Evolutionary conservation across 2,797 vertebrate genomes (phyloP).

Genomic region (Caiman crocodilus): DNA sequence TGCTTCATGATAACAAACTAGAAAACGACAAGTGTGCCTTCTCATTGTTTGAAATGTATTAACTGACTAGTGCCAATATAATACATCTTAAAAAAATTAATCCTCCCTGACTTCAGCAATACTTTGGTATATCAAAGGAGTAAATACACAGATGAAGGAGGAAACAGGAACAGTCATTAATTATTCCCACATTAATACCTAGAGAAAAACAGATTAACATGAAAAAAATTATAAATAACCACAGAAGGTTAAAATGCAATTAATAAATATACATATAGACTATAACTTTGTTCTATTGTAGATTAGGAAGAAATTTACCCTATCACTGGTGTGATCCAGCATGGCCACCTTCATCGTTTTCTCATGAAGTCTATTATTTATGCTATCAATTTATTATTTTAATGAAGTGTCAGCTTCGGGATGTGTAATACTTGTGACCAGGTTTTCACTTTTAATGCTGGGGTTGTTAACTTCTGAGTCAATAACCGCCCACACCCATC

Average conservation of each 20-base stretch:
- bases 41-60: constrained; percentile 1
- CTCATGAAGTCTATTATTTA: background rate
- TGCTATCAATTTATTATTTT: background rate
- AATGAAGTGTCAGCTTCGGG: background rate
- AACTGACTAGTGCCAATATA: background rate
- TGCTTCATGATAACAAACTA: background rate
- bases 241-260: constrained; percentile 17
- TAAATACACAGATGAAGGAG: constrained; percentile 25
- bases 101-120: constrained; percentile 20
- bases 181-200: background rate
- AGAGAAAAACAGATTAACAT: constrained; percentile 21
- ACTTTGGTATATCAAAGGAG: background rate
- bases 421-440: background rate
- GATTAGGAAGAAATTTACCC: constrained; percentile 4
- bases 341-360: background rate
- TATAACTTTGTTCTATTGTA: background rate
- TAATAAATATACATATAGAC: background rate
- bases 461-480: background rate
- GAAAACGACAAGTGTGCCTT: background rate
- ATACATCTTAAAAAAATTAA: background rate
- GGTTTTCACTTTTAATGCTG: background rate
- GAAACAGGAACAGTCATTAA: constrained; percentile 23
- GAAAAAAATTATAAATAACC: background rate
- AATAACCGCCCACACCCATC: background rate
- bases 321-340: background rate